phyloP scores from a whole-genome alignment of 2,797 vertebrate species.

The Sebastes hubbsi region DNA sequence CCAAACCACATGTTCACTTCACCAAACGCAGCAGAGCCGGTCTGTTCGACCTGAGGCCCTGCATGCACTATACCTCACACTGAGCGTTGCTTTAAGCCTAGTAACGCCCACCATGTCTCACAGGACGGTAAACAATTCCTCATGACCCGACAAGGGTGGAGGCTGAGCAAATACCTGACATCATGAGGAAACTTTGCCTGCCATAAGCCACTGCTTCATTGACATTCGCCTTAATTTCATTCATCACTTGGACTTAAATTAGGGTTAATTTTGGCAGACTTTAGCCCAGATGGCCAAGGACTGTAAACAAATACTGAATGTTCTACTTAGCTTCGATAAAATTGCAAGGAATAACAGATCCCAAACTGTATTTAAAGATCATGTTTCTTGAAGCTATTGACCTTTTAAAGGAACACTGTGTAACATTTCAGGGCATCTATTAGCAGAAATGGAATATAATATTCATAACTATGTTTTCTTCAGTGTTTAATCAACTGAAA shows the following conservation, averaged over 20 bases:
- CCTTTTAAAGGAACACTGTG: too few species aligned
- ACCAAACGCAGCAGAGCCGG: constrained; percentile 14
- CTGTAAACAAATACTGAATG: neutral
- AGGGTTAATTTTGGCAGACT: neutral
- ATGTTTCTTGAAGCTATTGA: too few species aligned
- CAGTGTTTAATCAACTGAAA: too few species aligned
- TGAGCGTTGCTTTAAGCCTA: constrained; percentile 17
- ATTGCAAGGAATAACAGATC: neutral
- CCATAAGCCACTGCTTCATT: neutral
- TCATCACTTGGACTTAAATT: neutral
- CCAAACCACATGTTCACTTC: constrained; percentile 41
- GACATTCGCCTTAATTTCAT: neutral
- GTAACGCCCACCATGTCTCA: constrained; percentile 60
- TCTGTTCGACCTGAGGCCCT: constrained; percentile 32
- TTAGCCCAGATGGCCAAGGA: neutral
- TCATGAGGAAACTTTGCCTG: constrained; percentile 33
- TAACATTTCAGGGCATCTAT: too few species aligned
- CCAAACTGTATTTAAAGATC: neutral
- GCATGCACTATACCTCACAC: constrained; percentile 7
- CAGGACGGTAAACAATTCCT: constrained; percentile 65
- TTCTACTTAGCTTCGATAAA: neutral
- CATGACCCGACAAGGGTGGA: constrained; percentile 47
- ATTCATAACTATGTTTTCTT: too few species aligned
- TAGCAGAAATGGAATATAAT: too few species aligned
- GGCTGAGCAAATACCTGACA: constrained; percentile 60